These are phyloP conservation scores for Rhizomys pruinosus DNA, from an alignment of 2,113 vertebrate species.

Conservation along the genomic window DNA sequence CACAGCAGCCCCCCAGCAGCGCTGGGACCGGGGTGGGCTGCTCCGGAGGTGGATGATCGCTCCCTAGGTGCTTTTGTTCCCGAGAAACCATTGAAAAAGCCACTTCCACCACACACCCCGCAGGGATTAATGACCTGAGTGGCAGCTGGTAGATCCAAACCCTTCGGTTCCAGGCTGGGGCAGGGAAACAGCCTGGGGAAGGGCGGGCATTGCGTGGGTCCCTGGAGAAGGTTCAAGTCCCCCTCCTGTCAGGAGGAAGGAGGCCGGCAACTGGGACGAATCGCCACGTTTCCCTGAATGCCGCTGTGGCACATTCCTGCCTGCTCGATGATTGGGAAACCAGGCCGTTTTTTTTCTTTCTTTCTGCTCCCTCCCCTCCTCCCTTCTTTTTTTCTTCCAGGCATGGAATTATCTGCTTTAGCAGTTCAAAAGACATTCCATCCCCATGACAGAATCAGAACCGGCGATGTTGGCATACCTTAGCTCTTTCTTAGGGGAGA, in stretches of 20 bases:
- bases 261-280: not conserved
- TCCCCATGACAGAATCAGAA: constrained; percentile 73
- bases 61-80: constrained; percentile 81
- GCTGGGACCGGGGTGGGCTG: too few species aligned
- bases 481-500: not conserved
- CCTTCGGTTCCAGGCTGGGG: constrained; percentile 48
- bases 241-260: not conserved
- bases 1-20: too few species aligned
- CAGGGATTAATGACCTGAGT: constrained; percentile 74
- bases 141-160: constrained; percentile 77
- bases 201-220: not conserved
- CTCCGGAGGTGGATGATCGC: too few species aligned
- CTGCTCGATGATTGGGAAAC: constrained; percentile 23
- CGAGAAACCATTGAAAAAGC: constrained; percentile 75
- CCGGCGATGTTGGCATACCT: constrained; percentile 17
- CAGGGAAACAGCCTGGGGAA: too few species aligned
- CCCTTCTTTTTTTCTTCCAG: constrained; percentile 55
- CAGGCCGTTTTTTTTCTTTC: constrained; percentile 50
- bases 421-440: constrained; percentile 82
- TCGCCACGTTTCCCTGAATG: not conserved
- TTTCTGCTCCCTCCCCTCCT: not conserved
- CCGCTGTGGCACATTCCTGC: constrained; percentile 29
- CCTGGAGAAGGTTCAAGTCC: not conserved
- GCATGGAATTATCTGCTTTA: constrained; percentile 57
- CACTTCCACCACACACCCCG: constrained; percentile 64